Evolutionary conservation across 2,797 vertebrate genomes (phyloP), one percentile per base, ranked within the genome.

Genomic region (Diglossa cyanea): DNA sequence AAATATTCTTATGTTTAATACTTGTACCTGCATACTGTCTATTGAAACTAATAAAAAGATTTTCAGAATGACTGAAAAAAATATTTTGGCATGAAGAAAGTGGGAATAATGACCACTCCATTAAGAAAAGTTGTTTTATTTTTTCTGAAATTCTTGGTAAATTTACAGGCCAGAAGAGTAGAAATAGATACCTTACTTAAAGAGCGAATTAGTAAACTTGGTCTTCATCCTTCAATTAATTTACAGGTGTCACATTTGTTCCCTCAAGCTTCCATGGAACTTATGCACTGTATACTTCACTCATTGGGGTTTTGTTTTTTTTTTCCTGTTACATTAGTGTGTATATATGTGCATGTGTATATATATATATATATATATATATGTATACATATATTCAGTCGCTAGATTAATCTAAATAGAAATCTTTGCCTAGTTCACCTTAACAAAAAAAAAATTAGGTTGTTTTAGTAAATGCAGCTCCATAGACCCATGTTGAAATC

Each of bases 251-350:
- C 67, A 45, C 6, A 30, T 54, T 55, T 71, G 2, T 55, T 79
- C 17, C 28, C 25, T 70, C n/a, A 74, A 47, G 81, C 65, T 63
- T 81, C 33, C 11, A 51, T 48, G 13, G 45, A 87, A 67, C 18
- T 68, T 82, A n/a, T 16, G 10, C 8, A 28, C 31, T 47, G 8
- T 11, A 44, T 17, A 26, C 4, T 17, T 58, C 26, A 44, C 4
- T 57, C 17, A 3, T 10, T 60, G 3, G 3, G 1, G 2, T 2
- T 4, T 16, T 23, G 12, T 6, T 26, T 14, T 7, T 26, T 18
- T 13, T 62, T 19, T 10, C 57, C 61, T 63, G 7, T 33, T 75
- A 55, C 6, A 30, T 48, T 48, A 42, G 3, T 39, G 2, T 17
- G 2, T 12, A 6, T n/a, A 7, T 23, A 7, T 21, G 7, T 24